Evolutionary conservation across 2,888 invertebrate species (phyloP).

Genomic region (Hesperia comma): DNA sequence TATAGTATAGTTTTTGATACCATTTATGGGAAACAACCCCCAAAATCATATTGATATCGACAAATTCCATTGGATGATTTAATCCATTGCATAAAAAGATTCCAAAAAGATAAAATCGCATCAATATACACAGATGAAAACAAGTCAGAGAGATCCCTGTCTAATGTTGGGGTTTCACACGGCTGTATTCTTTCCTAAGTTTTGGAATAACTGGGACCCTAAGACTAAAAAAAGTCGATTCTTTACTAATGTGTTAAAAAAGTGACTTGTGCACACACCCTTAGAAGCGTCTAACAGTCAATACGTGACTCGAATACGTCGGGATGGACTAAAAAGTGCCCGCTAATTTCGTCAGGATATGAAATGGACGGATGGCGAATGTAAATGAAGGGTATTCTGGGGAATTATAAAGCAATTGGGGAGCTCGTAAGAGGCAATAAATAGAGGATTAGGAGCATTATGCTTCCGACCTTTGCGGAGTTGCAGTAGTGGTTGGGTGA

Average conservation of each 20-base stretch:
- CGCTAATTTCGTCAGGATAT: constrained; percentile 60
- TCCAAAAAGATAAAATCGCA: too few species aligned
- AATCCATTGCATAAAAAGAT: too few species aligned
- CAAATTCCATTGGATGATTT: too few species aligned
- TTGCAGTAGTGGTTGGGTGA: constrained; percentile 7
- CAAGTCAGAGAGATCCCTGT: too few species aligned
- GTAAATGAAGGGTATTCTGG: constrained; percentile 38
- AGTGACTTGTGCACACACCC: constrained; percentile 13
- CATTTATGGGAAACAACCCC: too few species aligned
- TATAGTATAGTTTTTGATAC: too few species aligned
- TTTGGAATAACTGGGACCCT: too few species aligned
- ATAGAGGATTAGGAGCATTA: constrained; percentile 26
- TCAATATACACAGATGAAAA: too few species aligned
- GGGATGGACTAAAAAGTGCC: constrained; percentile 56
- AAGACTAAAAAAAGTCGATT: too few species aligned
- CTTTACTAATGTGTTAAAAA: neutral
- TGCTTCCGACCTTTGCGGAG: neutral
- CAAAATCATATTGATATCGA: too few species aligned
- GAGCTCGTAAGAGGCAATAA: constrained; percentile 28
- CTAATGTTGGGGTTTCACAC: too few species aligned
- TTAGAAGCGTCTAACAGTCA: constrained; percentile 43
- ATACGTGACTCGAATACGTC: constrained; percentile 65
- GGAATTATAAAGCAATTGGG: constrained; percentile 33
- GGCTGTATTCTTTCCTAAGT: too few species aligned
- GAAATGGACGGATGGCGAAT: constrained; percentile 35